Base-by-base conservation (phyloP, 2,113 vertebrate genomes). In the Nipponia nippon region DNA sequence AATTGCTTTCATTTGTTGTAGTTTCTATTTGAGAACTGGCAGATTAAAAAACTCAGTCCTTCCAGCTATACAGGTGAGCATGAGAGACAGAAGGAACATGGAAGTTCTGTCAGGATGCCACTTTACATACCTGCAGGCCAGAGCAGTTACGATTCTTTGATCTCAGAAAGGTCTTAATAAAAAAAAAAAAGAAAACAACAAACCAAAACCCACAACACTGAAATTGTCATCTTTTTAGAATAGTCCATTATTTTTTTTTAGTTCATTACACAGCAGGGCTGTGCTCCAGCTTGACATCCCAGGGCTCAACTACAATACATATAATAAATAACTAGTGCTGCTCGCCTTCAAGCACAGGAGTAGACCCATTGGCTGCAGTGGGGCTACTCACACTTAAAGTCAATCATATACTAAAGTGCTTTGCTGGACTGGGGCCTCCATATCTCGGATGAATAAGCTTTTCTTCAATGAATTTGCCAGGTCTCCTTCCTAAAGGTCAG, bases 401-500 rank as follows among this genome's bases (percentile, higher is more conserved):
- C 42, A 75, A 38, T 69, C n/a, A 50, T 27, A 55, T 30, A 63
- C 65, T 82, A 6, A 70, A 69, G 58, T 38, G 81, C 77, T 91
- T 79, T 92, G 11, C 89, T 96, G 78, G 83, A 90, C 62, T 52
- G 20, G 9, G 62, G 62, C 87, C 89, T 85, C 81, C 84, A 21
- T 79, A 83, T 82, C 76, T 84, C 17, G 23, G 46, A 65, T 34
- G 23, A 97, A 94, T 65, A 93, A 91, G 40, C 42, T 96, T 97
- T 97, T 65, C 83, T 92, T 95, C 95, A 92, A 86, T 91, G 87
- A 86, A 76, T 87, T 89, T 95, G 89, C 87, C 22, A 27, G 82
- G 36, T 88, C 83, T 90, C 67, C 78, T 94, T 97, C 91, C 92
- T 91, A 96, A 97, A 98, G 93, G 93, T 97, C 79, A 96, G 87